These are phyloP conservation scores for Anneissia japonica DNA, from an alignment of 35 echinoderm and acorn worm species.

Conservation along the genomic window DNA sequence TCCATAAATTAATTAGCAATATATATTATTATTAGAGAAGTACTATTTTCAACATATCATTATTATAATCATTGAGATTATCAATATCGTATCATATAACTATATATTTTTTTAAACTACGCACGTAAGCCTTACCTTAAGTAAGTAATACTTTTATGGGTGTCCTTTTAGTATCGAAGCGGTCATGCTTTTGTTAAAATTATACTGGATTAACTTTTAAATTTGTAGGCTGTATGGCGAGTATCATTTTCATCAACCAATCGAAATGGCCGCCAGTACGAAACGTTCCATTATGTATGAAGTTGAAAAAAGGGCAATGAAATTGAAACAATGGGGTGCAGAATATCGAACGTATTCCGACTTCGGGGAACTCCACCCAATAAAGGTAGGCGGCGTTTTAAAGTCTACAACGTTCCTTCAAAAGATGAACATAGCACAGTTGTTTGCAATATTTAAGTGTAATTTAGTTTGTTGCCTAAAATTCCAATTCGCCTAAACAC, in stretches of 20 bases:
- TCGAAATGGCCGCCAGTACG: background rate
- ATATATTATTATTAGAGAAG: background rate
- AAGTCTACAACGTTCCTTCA: too few relatives aligned
- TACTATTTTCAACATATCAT: background rate
- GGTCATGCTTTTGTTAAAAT: too few relatives aligned
- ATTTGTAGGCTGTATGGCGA: conserved; percentile 21
- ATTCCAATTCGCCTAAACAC: too few relatives aligned
- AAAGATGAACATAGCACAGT: too few relatives aligned
- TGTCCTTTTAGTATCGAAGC: too few relatives aligned
- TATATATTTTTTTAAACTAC: too few relatives aligned
- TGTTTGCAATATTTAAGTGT: too few relatives aligned
- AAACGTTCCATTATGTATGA: background rate
- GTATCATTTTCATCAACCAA: conserved; percentile 18
- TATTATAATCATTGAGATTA: background rate
- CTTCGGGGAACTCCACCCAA: conserved; percentile 18
- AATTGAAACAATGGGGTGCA: conserved; percentile 22
- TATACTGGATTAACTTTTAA: background rate
- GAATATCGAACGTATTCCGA: conserved; percentile 12
- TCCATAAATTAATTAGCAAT: background rate
- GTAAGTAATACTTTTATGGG: too few relatives aligned
- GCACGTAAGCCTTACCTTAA: too few relatives aligned
- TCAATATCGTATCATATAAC: too few relatives aligned
- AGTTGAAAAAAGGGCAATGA: background rate
- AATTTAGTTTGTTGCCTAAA: too few relatives aligned
- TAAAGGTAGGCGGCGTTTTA: conserved; percentile 3